A percentile compares a stretch with the other conserved stretches of the same genome.
Conservation (phyloP, 23 tunicate genomes). For the Halocynthia roretzi region DNA sequence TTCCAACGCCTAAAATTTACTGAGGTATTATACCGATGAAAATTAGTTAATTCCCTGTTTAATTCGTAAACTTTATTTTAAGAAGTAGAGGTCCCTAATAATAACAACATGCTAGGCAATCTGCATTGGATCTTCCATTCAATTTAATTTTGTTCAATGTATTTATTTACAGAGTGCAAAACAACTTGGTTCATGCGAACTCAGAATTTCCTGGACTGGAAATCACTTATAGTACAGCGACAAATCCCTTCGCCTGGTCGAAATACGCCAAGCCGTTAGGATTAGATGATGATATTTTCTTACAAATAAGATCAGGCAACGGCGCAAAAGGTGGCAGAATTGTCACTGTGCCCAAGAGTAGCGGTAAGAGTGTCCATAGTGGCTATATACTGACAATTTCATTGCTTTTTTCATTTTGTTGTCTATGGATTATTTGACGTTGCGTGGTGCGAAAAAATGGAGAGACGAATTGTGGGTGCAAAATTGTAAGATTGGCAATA, state of each 20-base stretch:
- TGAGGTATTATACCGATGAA: too few species aligned
- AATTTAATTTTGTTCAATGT: too few species aligned
- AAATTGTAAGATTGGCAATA: too few species aligned
- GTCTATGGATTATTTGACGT: not conserved
- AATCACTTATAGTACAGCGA: constrained; percentile 1
- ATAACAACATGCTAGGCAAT: too few species aligned
- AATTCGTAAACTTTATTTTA: too few species aligned
- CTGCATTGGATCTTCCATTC: too few species aligned
- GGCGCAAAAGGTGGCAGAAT: not conserved
- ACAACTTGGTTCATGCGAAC: not conserved
- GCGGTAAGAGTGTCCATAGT: not conserved
- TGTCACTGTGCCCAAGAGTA: not conserved
- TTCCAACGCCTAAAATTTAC: too few species aligned
- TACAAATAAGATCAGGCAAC: constrained; percentile 3
- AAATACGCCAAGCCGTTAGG: constrained; percentile 1
- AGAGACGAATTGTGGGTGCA: not conserved
- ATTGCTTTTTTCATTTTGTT: not conserved
- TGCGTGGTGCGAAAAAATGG: not conserved
- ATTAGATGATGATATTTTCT: not conserved
- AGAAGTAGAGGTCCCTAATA: too few species aligned
- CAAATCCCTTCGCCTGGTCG: constrained; percentile 7
- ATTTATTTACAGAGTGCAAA: not conserved
- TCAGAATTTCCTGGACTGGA: constrained; percentile 18
- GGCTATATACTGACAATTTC: not conserved
- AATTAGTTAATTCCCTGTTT: too few species aligned